Evolutionary conservation across 2,113 vertebrate species (phyloP).

Genomic region (Passerina amoena): DNA sequence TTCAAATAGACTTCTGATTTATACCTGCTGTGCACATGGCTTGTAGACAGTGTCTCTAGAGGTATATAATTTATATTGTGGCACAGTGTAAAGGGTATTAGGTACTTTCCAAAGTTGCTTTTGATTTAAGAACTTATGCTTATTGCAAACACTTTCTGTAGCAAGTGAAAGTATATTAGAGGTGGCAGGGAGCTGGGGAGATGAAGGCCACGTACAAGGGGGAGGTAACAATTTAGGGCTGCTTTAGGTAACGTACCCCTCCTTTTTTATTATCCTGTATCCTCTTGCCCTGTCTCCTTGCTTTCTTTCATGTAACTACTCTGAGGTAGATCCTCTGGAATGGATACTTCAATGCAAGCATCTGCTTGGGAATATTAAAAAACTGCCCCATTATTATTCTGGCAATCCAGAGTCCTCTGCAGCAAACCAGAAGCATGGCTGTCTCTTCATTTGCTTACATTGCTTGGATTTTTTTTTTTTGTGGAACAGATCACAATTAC

Average conservation of each 20-base stretch:
- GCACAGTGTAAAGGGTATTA: neutral
- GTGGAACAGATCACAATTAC: neutral
- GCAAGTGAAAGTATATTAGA: neutral
- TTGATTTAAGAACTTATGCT: neutral
- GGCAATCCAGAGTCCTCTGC: neutral
- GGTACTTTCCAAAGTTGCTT: neutral
- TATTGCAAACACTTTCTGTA: neutral
- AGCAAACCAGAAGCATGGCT: neutral
- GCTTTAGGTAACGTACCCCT: neutral
- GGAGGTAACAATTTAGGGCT: neutral
- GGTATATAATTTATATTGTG: neutral
- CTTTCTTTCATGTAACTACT: neutral
- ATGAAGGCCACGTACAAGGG: neutral
- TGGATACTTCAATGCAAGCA: neutral
- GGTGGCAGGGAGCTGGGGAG: neutral
- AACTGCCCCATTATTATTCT: neutral
- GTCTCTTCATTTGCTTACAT: neutral
- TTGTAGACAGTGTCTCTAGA: neutral
- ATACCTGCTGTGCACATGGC: neutral
- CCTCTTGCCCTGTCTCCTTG: neutral
- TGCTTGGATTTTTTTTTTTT: neutral
- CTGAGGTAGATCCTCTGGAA: neutral
- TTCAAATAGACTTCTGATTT: neutral
- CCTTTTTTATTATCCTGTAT: neutral
- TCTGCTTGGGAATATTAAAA: neutral